phyloP scores from a whole-genome alignment of 2,113 vertebrate species.

The Phalacrocorax aristotelis region DNA sequence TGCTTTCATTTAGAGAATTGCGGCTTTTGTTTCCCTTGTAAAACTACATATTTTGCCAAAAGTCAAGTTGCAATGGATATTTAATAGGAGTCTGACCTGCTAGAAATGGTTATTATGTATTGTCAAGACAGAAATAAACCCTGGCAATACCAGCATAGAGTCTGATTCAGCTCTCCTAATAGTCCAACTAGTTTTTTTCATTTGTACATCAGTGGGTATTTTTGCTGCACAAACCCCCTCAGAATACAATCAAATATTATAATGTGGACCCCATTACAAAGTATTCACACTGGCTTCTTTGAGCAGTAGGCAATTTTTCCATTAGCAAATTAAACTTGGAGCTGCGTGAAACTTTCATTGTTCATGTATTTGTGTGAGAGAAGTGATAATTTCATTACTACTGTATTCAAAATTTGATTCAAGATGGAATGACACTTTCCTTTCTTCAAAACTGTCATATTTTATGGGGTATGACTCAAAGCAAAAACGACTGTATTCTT shows the following conservation, averaged over 20 bases:
- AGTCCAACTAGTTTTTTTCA: neutral
- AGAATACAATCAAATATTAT: conserved; percentile 52
- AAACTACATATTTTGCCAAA: conserved; percentile 47
- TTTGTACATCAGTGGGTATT: conserved; percentile 40
- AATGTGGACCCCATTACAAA: conserved; percentile 40
- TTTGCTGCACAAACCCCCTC: conserved; percentile 1
- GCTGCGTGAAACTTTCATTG: conserved; percentile 32
- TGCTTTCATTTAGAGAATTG: conserved; percentile 42
- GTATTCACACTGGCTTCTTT: conserved; percentile 57
- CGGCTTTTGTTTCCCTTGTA: conserved; percentile 48
- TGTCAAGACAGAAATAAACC: conserved; percentile 46
- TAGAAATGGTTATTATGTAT: conserved; percentile 44
- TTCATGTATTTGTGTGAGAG: neutral
- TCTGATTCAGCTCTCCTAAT: neutral
- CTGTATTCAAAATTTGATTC: conserved; percentile 28
- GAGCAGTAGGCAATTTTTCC: conserved; percentile 56
- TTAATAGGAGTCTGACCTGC: conserved; percentile 44
- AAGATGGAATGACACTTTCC: conserved; percentile 49
- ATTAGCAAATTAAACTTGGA: conserved; percentile 43
- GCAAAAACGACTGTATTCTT: conserved; percentile 36
- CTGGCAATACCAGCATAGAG: conserved; percentile 7
- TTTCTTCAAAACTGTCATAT: conserved; percentile 59
- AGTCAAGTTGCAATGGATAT: conserved; percentile 31
- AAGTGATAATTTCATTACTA: conserved; percentile 61
- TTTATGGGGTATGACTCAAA: conserved; percentile 25